phyloP scores from a whole-genome alignment of 1,140 invertebrate species.

The Philopotamus ludificatus region DNA sequence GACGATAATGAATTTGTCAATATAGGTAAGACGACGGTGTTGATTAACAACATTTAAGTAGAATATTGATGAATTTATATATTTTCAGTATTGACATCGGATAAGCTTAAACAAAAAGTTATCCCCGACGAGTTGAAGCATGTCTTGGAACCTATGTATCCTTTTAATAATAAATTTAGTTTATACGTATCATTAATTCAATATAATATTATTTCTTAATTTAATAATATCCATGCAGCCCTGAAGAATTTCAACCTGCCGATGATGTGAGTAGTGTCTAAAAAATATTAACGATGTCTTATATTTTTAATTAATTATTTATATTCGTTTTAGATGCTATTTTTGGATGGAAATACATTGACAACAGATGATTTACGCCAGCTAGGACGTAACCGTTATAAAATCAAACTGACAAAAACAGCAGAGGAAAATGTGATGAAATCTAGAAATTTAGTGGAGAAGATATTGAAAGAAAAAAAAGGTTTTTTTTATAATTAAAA shows the following conservation, averaged over 20 bases:
- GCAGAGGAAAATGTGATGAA: slow-evolving; percentile 58
- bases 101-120: slow-evolving; percentile 56
- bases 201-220: background rate
- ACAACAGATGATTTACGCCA: slow-evolving; percentile 60
- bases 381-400: slow-evolving; percentile 60
- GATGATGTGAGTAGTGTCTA: slow-evolving; percentile 27
- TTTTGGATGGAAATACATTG: slow-evolving; percentile 61
- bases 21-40: slow-evolving; percentile 53
- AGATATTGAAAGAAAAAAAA: slow-evolving; percentile 63
- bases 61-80: slow-evolving; percentile 1
- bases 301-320: slow-evolving; percentile 4
- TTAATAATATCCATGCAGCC: slow-evolving; percentile 9
- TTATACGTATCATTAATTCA: too few relatives aligned
- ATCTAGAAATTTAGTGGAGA: slow-evolving; percentile 61
- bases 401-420: slow-evolving; percentile 62
- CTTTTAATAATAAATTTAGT: slow-evolving; percentile 40
- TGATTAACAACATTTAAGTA: slow-evolving; percentile 1
- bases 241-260: slow-evolving; percentile 29
- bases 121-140: slow-evolving; percentile 60
- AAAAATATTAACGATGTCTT: too few relatives aligned
- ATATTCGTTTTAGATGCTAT: slow-evolving; percentile 49
- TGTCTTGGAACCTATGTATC: slow-evolving; percentile 63
- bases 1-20: slow-evolving; percentile 68
- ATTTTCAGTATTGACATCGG: slow-evolving; percentile 59
- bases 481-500: slow-evolving; percentile 45